Conservation (phyloP, 2,888 invertebrate species). For the Drosophila maculinotata region DNA sequence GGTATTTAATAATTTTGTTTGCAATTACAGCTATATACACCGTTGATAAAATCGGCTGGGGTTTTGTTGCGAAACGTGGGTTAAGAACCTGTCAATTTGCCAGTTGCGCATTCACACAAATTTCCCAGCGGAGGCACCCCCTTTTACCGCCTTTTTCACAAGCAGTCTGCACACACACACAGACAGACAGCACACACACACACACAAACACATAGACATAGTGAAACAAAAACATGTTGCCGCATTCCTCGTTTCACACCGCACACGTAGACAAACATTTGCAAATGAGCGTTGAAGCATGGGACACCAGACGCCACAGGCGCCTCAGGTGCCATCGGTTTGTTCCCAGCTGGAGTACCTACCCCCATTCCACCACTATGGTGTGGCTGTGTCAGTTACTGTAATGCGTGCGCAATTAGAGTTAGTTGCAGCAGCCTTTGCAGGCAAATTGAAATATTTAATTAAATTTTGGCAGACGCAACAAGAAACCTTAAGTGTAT, state of each 20-base stretch:
- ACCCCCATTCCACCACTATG: not conserved
- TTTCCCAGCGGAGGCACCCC: conserved; percentile 44
- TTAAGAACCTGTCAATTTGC: conserved; percentile 38
- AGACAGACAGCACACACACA: not conserved
- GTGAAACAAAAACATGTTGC: conserved; percentile 1
- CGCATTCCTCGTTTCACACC: conserved; percentile 55
- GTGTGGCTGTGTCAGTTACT: not conserved
- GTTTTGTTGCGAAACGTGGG: not conserved
- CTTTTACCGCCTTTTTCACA: conserved; percentile 4
- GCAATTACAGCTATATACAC: too few relatives aligned
- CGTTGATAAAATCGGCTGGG: not conserved
- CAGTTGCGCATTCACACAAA: conserved; percentile 30
- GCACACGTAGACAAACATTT: conserved; percentile 69
- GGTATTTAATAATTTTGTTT: too few relatives aligned
- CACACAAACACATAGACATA: not conserved
- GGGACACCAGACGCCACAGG: conserved; percentile 50
- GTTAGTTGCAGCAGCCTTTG: conserved; percentile 41
- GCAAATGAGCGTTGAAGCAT: conserved; percentile 69
- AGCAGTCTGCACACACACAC: not conserved
- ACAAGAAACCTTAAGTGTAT: not conserved
- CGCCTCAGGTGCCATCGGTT: conserved; percentile 48
- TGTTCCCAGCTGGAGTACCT: conserved; percentile 7
- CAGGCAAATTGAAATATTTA: conserved; percentile 60
- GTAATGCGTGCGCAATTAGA: conserved; percentile 63
- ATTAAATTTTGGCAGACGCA: conserved; percentile 44